Percentiles rank a stretch among this genome's conserved stretches.
phyloP scores from a whole-genome alignment of 1,140 invertebrate species.

The Atopsyche davidsoni region DNA sequence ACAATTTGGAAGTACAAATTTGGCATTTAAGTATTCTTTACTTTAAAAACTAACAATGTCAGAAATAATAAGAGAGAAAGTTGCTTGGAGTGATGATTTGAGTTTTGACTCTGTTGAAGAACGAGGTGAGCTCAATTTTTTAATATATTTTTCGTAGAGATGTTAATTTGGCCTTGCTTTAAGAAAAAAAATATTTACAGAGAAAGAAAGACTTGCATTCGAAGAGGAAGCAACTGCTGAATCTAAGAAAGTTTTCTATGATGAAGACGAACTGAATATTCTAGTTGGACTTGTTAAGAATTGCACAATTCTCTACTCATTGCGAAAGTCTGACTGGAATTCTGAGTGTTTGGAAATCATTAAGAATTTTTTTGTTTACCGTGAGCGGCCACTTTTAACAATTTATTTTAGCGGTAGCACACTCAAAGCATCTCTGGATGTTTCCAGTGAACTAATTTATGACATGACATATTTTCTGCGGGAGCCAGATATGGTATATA shows the following conservation, averaged over 20 bases:
- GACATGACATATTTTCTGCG: slow-evolving; percentile 66
- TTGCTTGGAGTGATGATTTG: slow-evolving; percentile 47
- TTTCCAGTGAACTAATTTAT: slow-evolving; percentile 49
- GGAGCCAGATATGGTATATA: slow-evolving; percentile 52
- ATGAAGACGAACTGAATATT: slow-evolving; percentile 53
- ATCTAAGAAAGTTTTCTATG: slow-evolving; percentile 50
- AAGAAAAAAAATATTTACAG: too few species aligned
- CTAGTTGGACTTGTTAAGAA: slow-evolving; percentile 57
- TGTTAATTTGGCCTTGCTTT: too few species aligned
- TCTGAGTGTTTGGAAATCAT: slow-evolving; percentile 48
- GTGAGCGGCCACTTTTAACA: slow-evolving; percentile 47
- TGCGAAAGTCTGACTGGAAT: slow-evolving; percentile 58
- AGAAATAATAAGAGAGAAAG: slow-evolving; percentile 33
- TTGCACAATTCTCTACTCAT: slow-evolving; percentile 57
- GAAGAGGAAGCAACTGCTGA: slow-evolving; percentile 35
- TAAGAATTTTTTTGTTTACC: slow-evolving; percentile 53
- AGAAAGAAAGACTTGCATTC: slow-evolving; percentile 40
- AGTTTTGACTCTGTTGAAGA: slow-evolving; percentile 48
- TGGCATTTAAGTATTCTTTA: too few species aligned
- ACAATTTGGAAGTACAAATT: too few species aligned
- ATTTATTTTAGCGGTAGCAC: slow-evolving; percentile 53
- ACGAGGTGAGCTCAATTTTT: slow-evolving; percentile 36
- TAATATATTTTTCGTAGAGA: too few species aligned
- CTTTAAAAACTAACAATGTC: too few species aligned
- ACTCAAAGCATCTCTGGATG: slow-evolving; percentile 48